Evolutionary conservation across 2,113 vertebrate genomes (phyloP), one percentile per base, ranked within the genome.

Genomic region (Cryptotis parvus): DNA sequence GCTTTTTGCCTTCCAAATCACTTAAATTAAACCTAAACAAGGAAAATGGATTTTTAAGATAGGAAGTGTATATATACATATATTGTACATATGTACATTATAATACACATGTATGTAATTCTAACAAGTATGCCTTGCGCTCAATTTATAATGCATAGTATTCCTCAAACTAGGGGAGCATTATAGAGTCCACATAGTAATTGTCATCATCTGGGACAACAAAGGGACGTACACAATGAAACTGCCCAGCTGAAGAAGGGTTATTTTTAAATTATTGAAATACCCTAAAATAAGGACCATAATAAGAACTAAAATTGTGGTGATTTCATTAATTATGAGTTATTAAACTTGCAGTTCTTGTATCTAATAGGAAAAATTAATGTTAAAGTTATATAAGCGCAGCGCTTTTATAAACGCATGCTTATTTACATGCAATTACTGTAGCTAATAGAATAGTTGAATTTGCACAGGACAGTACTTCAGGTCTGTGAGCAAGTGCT

Each of bases 171-270:
- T 91, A 86, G 58, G 24, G 61, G 87, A 87, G 49, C 33, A 52
- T 92, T 87, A 49, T 31, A 58, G 87, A 63, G 35, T 77, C 68
- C 73, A 41, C 45, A 22, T 73, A 78, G 74, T 92, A 73, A 86
- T 86, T 92, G 86, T 92, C 65, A 49, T 91, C 89, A 94, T 96
- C 94, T 95, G 89, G 86, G 37, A 86, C 95, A 93, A 91, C 84
- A 95, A 91, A 95, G 80, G 49, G 43, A 75, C 0, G 0, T 73
- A 75, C 79, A 94, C 85, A 92, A 52, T 92, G 43, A 24, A 92
- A 78, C 63, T 58, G 74, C 78, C 76, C 55, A 94, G 77, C 92
- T 90, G 73, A 90, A 90, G 78, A 80, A 91, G 84, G 81, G 41
- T 89, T 93, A 81, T 74, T 93, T 91, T 84, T 43, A 89, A 81